These are phyloP conservation scores for Brachyptera putata DNA, from an alignment of 2,888 invertebrate species.

Conservation along the genomic window DNA sequence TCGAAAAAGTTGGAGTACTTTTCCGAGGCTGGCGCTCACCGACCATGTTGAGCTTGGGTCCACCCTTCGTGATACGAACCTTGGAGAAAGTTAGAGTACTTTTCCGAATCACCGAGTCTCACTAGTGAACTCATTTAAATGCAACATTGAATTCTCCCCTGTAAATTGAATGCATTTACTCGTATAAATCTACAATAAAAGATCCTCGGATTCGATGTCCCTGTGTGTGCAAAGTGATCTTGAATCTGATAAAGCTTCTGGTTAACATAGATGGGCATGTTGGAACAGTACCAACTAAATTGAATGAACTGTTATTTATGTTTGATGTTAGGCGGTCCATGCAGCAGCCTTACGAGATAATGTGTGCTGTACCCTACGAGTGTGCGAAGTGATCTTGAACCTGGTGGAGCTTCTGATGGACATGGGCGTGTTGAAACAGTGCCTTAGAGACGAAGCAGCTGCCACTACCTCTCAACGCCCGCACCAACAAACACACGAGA, in stretches of 20 bases:
- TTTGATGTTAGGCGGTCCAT: constrained; percentile 70
- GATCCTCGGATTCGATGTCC: too few species aligned
- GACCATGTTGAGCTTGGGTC: too few species aligned
- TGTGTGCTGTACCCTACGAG: constrained; percentile 76
- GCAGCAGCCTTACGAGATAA: constrained; percentile 81
- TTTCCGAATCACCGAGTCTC: too few species aligned
- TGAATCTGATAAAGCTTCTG: constrained; percentile 82
- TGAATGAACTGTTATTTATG: neutral
- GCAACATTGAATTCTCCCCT: too few species aligned
- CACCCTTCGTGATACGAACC: too few species aligned
- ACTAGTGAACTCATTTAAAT: too few species aligned
- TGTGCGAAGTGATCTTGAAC: constrained; percentile 90
- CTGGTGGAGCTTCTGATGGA: constrained; percentile 88
- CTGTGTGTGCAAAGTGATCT: too few species aligned
- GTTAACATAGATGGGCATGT: constrained; percentile 79
- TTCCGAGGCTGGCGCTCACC: too few species aligned
- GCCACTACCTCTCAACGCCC: constrained; percentile 25
- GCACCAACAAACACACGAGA: neutral
- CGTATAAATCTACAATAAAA: too few species aligned
- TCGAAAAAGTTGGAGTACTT: too few species aligned
- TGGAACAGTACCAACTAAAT: constrained; percentile 55
- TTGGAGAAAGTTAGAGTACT: too few species aligned
- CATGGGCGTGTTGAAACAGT: constrained; percentile 72
- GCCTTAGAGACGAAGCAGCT: constrained; percentile 49
- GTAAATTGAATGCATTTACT: too few species aligned